Evolutionary conservation across 1,140 invertebrate genomes (phyloP), one percentile per base, ranked within the genome.

Genomic region (Neotoxoptera formosana): DNA sequence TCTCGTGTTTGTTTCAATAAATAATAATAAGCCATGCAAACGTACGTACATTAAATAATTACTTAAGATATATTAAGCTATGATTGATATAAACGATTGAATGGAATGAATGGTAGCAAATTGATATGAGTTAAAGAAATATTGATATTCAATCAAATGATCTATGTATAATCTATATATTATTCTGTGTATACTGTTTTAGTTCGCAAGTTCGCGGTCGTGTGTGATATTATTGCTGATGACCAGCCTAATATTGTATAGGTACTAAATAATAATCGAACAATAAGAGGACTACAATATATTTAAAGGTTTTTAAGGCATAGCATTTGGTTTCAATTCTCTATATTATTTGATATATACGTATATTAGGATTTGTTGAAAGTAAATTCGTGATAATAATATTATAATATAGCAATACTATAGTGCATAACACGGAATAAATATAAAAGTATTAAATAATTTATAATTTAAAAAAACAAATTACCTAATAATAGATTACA

Each of bases 351-450:
- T 90, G 6, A 45, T 90, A 45, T 36, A 53, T 53, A 53, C 21
- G n/a, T n/a, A n/a, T 41, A 41, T 60, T 30, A 60, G n/a, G 36
- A 45, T 25, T 67, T 45, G 2, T 41, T 45, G 60, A 90, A 90
- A 90, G 17, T 30, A 67, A 90, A 90, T 60, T 60, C 14, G 89
- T 90, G 89, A 67, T 34, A 86, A 53, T 34, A 45, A n/a, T n/a
- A n/a, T n/a, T n/a, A n/a, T n/a, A n/a, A n/a, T 25, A 25, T 53
- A 91, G 56, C 60, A 81, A 34, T 91, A 91, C 90, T 91, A n/a
- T n/a, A 91, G 90, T 91, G 90, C 90, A 91, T 51, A 81, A 91
- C 14, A 91, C 23, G 21, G 67, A 91, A 91, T 67, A 91, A 90
- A 67, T 90, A 67, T 60, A 90, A 90, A 45, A 90, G 48, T 91